Evolutionary conservation across 2,888 invertebrate genomes (phyloP), one percentile per base, ranked within the genome.

Genomic region (Acronicta leporina): DNA sequence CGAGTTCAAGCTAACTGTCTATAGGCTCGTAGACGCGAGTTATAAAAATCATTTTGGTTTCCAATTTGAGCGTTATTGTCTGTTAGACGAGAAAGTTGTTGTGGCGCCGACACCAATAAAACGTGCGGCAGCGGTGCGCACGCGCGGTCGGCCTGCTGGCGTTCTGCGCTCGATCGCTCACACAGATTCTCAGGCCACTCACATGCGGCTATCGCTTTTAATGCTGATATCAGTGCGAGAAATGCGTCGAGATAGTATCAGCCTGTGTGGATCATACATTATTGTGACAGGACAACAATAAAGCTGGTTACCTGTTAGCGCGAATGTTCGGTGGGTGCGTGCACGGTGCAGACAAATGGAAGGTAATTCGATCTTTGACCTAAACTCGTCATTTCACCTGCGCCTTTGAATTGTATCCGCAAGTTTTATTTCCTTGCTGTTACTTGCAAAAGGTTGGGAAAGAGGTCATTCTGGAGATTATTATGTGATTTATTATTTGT

Each of bases 101-200:
- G 80, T 92, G 94, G 94, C 94, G 93, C 94, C 93, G 90, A 87
- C 91, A 89, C 89, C 88, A 92, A 94, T 94, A 94, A 92, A 92
- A 87, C 85, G 73, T 87, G 84, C 88, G 86, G 86, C 83, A 83
- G 80, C 75, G 76, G 75, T 75, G 86, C 74, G 87, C 89, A 89
- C 90, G 90, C 85, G 91, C 84, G 76, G 64, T 79, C 42, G 43
- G 77, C 69, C 79, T 66, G 74, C 73, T 76, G 76, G 67, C 69
- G 55, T 71, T 67, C 48, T 70, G 77, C 79, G 80, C 73, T 52
- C 85, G 82, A 89, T 89, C 87, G 86, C 83, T 87, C 85, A 87
- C 76, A 77, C 80, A 75, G 82, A 84, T 87, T 85, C 82, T 68
- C 73, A 69, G 64, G 69, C 84, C 85, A 85, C 81, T 85, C 84